Base-by-base conservation (phyloP, 2,888 invertebrate species). In the Andrena camellia region DNA sequence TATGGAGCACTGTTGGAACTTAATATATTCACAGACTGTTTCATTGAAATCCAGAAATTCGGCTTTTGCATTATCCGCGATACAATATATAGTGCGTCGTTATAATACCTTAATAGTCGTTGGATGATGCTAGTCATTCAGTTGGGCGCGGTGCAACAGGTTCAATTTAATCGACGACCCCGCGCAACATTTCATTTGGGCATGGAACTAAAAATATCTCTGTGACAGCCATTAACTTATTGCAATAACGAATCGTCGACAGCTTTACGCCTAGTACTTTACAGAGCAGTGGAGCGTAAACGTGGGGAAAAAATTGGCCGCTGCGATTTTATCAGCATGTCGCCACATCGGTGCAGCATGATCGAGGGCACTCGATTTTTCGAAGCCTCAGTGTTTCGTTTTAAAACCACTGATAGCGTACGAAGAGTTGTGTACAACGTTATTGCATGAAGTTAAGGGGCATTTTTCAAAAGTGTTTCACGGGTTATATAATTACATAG, bases 1-100 rank as follows among this genome's bases (percentile, higher is more conserved):
- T 69, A 71, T 31, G 35, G n/a, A 63, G 29, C 26, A 52, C 54
- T 10, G 10, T 20, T 31, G 67, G 7, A 64, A 69, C 52, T 83
- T 72, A 76, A 81, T 72, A 64, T 33, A 72, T 75, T 80, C 71
- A 35, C 67, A 3, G 63, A 72, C 59, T 72, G 71, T 76, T 20
- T 20, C 66, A 23, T 31, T 20, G 75, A 52, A 59, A 69, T 59
- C 42, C 66, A 1, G 35, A 50, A 70, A 52, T 62, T 50, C 23
- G 48, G 10, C 54, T 13, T n/a, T 8, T 17, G 13, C 6, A 13
- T 33, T 52, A 33, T 57, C 17, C 42, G 17, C 42, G 59, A 59
- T 31, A 17, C 20, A 7, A 1, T 10, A 1, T 10, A 63, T 63
- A 48, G 23, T 29, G 60, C 31, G 57, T 23, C 23, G 78, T 54